Evolutionary conservation across 1,140 invertebrate genomes (phyloP).

Genomic region (Cataglyphis hispanica): DNA sequence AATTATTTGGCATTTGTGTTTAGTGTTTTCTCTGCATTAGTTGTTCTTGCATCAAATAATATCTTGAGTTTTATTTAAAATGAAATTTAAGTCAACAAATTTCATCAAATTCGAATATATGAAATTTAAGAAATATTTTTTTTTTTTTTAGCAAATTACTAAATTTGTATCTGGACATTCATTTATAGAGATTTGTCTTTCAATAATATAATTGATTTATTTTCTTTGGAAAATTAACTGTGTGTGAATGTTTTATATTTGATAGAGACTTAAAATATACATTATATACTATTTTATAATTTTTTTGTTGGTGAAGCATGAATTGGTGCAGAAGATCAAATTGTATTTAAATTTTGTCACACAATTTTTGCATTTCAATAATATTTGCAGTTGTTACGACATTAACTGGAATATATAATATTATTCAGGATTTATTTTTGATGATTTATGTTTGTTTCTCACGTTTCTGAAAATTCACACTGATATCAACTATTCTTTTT

Average conservation of each 20-base stretch:
- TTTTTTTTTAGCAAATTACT: background rate
- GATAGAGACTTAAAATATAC: background rate
- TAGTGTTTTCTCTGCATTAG: background rate
- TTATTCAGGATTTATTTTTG: slow-evolving; percentile 7
- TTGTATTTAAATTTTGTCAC: slow-evolving; percentile 48
- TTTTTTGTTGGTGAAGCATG: slow-evolving; percentile 62
- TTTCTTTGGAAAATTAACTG: background rate
- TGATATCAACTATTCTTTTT: background rate
- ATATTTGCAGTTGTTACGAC: background rate
- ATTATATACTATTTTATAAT: slow-evolving; percentile 4
- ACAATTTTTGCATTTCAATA: background rate
- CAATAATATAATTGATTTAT: background rate
- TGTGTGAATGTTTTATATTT: background rate
- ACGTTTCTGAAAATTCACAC: background rate
- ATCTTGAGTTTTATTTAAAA: background rate
- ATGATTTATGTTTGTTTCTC: background rate
- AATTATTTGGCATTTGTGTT: background rate
- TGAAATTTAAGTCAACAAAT: background rate
- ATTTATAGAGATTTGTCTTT: background rate
- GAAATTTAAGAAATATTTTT: background rate
- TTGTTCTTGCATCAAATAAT: background rate
- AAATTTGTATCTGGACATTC: background rate
- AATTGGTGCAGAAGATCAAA: slow-evolving; percentile 50
- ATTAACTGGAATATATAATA: background rate
- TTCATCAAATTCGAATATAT: background rate